Conservation (phyloP, 2,113 vertebrate genomes). For the Poecilia latipinna region DNA sequence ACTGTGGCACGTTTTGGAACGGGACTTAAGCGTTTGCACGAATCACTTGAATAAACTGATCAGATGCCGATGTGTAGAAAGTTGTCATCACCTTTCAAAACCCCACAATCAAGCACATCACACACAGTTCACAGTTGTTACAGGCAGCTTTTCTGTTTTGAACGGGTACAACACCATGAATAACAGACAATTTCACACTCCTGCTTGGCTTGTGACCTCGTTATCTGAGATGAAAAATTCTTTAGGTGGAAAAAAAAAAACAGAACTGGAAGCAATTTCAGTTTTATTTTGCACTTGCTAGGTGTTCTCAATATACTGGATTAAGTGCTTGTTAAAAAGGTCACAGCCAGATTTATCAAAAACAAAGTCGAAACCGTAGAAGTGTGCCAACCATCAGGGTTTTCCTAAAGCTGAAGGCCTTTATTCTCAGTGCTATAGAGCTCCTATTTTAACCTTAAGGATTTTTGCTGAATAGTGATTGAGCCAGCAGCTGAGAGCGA, state of each 20-base stretch:
- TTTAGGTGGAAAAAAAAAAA: not conserved
- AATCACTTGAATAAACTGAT: conserved; percentile 12
- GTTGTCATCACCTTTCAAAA: not conserved
- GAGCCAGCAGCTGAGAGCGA: too few relatives aligned
- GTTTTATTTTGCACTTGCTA: not conserved
- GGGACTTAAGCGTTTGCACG: not conserved
- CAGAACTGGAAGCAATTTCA: not conserved
- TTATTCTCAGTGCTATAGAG: too few relatives aligned
- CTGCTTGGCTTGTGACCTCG: not conserved
- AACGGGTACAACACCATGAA: not conserved
- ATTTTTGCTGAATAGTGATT: too few relatives aligned
- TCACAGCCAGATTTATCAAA: not conserved
- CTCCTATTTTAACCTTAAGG: too few relatives aligned
- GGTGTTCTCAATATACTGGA: not conserved
- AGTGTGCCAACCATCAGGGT: not conserved
- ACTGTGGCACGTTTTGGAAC: not conserved
- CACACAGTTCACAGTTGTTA: not conserved
- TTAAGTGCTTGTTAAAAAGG: not conserved
- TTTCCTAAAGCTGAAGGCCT: too few relatives aligned
- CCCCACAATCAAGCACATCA: not conserved
- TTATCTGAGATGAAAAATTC: not conserved
- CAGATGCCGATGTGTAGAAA: not conserved
- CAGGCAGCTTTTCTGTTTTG: not conserved
- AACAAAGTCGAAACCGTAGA: not conserved
- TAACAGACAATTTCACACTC: not conserved